Base-by-base conservation (phyloP, 2,888 invertebrate species). In the Listrodromus nycthemerus region DNA sequence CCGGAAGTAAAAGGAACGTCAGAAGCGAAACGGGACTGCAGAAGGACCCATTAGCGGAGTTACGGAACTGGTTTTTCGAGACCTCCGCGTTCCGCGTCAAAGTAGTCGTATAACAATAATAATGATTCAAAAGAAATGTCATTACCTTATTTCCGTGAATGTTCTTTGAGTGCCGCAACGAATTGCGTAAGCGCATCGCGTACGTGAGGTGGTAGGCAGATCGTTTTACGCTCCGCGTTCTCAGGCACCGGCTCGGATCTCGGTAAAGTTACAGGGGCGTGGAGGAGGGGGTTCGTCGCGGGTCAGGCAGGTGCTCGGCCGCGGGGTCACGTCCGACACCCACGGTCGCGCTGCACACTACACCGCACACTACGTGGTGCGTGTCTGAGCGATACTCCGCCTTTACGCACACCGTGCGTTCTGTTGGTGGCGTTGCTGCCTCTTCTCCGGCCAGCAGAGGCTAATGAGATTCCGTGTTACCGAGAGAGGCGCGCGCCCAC, bases 241-340 rank as follows among this genome's bases (percentile, higher is more conserved):
- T n/a, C 45, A 41, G 37, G 71, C 71, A 5, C 58, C 61, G 61
- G 30, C 73, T 61, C 41, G 41, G 30, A 45, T 27, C 61, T 45
- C 67, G 30, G 87, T 30, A 30, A 84, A 82, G 85, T 83, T 89
- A 86, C 86, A 84, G 86, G 88, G 86, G 87, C 86, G 85, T 66
- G 77, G 33, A 2, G 33, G 33, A 33, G 41, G 85, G 69, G 77
- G 86, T 87, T 81, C 81, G 79, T 61, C 80, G 77, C 82, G 89
- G 89, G 92, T 92, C 92, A 92, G 90, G 91, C 92, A 92, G 92
- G 92, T 92, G 92, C 90, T 87, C 67, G 82, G 87, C 89, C 75
- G 81, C 82, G 87, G 85, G 92, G 91, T 92, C 91, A 90, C 85
- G 87, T 88, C 86, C 83, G 79, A 87, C 87, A 90, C 90, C 89